Evolutionary conservation across 2,113 vertebrate genomes (phyloP).

Genomic region (Parus major): DNA sequence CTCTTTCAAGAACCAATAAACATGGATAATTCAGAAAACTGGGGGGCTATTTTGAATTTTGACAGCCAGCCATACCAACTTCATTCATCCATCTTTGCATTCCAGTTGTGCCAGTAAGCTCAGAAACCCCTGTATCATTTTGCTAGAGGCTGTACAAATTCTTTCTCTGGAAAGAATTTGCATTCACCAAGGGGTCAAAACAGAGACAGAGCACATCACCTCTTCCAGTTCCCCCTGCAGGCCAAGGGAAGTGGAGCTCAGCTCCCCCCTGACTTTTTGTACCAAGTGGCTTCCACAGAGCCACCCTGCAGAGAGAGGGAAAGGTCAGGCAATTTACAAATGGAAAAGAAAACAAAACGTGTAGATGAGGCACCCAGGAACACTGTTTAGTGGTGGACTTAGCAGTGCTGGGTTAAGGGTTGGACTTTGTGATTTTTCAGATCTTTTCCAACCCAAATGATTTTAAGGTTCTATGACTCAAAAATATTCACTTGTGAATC

Average conservation of each 20-base stretch:
- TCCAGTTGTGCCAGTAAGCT: background rate
- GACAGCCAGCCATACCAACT: background rate
- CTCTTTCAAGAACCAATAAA: background rate
- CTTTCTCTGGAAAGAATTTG: background rate
- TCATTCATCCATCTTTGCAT: background rate
- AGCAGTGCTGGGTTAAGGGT: background rate
- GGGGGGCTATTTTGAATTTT: background rate
- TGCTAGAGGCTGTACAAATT: background rate
- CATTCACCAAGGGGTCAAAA: background rate
- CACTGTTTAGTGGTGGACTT: background rate
- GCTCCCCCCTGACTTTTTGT: background rate
- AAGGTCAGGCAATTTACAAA: accelerated
- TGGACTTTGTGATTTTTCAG: background rate
- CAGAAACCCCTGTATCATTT: background rate
- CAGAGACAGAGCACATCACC: accelerated
- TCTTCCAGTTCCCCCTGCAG: background rate
- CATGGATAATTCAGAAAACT: background rate
- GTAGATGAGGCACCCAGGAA: background rate
- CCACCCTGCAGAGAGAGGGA: background rate
- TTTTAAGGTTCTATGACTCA: background rate
- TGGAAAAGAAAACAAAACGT: background rate
- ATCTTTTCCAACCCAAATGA: background rate
- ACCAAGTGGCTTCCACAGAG: background rate
- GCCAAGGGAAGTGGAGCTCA: background rate
- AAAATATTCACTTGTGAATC: background rate